Evolutionary conservation across 2,113 vertebrate genomes (phyloP).

Genomic region (Phasianus colchicus): DNA sequence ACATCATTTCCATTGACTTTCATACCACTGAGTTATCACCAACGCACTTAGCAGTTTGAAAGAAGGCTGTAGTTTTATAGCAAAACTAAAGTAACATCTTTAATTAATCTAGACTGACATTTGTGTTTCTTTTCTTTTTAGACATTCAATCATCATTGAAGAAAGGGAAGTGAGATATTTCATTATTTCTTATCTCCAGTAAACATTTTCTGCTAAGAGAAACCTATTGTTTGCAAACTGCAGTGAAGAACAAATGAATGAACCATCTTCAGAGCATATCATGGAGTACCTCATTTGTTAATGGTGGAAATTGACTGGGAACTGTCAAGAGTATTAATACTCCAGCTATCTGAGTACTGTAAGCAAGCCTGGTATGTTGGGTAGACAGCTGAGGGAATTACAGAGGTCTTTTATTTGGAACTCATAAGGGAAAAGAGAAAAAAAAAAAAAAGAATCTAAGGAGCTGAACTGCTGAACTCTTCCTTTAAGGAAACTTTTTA

Average conservation of each 20-base stretch:
- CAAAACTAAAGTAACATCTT: conserved; percentile 9
- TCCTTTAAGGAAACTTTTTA: neutral
- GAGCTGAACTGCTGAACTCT: neutral
- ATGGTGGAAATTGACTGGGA: neutral
- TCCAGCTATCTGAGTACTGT: neutral
- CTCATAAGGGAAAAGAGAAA: neutral
- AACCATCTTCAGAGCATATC: neutral
- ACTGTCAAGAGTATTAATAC: neutral
- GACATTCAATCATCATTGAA: conserved; percentile 57
- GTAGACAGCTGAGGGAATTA: neutral
- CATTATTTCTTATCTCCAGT: neutral
- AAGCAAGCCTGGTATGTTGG: neutral
- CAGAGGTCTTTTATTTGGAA: neutral
- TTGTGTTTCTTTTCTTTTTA: conserved; percentile 21
- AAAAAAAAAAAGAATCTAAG: neutral
- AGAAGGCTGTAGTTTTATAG: neutral
- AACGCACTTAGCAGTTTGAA: neutral
- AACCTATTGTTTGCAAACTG: conserved; percentile 26
- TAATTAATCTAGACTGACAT: neutral
- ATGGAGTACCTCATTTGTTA: neutral
- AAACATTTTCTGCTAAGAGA: neutral
- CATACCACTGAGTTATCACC: neutral
- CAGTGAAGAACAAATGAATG: neutral
- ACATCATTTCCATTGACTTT: neutral
- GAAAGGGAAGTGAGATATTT: neutral